Percentiles rank a stretch among this genome's conserved stretches.
Conservation (phyloP, 2,888 invertebrate genomes). For the Pteria penguin region DNA sequence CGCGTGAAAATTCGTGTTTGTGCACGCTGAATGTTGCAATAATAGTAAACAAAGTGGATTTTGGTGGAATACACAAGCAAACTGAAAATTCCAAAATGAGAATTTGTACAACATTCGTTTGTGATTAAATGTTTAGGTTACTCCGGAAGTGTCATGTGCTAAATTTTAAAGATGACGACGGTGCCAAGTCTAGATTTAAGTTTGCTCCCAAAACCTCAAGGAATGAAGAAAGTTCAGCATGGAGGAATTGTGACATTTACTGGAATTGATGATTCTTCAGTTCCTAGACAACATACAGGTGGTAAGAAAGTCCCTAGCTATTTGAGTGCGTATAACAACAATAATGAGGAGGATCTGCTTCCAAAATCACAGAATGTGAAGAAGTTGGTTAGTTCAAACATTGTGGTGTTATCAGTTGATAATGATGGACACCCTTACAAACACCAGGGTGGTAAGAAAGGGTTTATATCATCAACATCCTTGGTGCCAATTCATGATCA, state of each 20-base stretch:
- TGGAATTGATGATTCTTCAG: neutral
- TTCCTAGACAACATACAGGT: neutral
- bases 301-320: conserved; percentile 4
- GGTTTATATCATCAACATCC: neutral
- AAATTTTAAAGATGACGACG: neutral
- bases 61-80: neutral
- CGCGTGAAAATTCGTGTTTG: conserved; percentile 2
- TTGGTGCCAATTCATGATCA: neutral
- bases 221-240: neutral
- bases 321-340: neutral
- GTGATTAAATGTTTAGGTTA: neutral
- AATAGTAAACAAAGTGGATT: neutral
- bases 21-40: conserved; percentile 2
- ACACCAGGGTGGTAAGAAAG: neutral
- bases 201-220: neutral
- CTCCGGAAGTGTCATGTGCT: neutral
- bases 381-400: neutral
- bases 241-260: neutral
- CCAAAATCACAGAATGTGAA: neutral
- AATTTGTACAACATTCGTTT: neutral
- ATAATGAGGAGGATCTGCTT: neutral
- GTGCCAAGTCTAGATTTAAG: neutral
- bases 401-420: neutral
- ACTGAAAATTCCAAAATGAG: neutral
- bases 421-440: neutral